Percentiles rank a stretch among this genome's conserved stretches.
Conservation (phyloP, 1,140 invertebrate genomes). For the Phenacoccus solenopsis region DNA sequence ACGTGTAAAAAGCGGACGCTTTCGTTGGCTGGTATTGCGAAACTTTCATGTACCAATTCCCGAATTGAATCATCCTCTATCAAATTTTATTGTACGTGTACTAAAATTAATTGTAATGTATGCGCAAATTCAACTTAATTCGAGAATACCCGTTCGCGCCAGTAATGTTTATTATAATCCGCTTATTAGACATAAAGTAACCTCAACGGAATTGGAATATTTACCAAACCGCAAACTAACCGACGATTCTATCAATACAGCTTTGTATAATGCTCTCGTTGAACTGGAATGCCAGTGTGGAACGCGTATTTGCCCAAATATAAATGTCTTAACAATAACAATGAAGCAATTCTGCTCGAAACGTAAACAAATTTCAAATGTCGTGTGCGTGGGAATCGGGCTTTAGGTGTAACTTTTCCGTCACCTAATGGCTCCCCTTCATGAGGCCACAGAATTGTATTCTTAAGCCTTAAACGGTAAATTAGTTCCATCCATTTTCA, state of each 20-base stretch:
- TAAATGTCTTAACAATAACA: background rate
- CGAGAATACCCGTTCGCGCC: background rate
- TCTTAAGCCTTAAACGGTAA: no score
- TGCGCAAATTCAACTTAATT: background rate
- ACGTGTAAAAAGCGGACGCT: no score
- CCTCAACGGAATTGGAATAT: slow-evolving; percentile 1
- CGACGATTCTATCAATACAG: background rate
- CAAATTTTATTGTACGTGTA: background rate
- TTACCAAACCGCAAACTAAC: background rate
- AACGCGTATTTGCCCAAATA: background rate
- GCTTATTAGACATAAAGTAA: slow-evolving; percentile 2
- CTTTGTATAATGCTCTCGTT: background rate
- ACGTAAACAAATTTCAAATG: background rate
- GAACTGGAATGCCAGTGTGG: background rate
- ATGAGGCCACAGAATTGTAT: no score
- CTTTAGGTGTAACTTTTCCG: background rate
- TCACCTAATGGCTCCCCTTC: no score
- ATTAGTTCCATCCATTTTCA: no score
- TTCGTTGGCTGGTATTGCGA: no score
- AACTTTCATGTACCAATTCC: no score
- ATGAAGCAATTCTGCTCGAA: background rate
- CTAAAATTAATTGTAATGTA: background rate
- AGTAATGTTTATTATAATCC: background rate
- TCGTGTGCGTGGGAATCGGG: background rate
- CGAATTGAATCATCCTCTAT: background rate